phyloP scores from a whole-genome alignment of 2,888 invertebrate species.

The Epinotia bilunana region DNA sequence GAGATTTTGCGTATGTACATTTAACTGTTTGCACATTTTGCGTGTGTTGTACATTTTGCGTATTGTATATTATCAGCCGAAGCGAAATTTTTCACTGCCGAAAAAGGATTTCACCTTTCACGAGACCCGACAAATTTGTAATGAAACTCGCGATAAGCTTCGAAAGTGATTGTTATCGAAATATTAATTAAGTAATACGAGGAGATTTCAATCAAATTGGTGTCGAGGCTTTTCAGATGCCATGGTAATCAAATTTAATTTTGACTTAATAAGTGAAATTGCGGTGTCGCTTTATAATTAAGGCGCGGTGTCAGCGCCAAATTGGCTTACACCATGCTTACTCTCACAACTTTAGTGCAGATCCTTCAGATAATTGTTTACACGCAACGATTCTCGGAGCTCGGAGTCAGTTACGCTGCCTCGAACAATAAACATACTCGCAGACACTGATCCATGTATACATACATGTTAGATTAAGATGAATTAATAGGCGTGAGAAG shows the following conservation, averaged over 20 bases:
- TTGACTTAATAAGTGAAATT: conserved; percentile 3
- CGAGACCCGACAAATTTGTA: background rate
- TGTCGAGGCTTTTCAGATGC: background rate
- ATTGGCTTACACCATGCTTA: background rate
- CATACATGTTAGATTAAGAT: conserved; percentile 22
- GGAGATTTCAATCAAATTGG: background rate
- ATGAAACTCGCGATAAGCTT: conserved; percentile 13
- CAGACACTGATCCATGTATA: background rate
- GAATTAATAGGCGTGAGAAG: conserved; percentile 39
- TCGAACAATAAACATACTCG: conserved; percentile 37
- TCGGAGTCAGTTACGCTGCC: conserved; percentile 27
- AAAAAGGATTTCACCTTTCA: conserved; percentile 11
- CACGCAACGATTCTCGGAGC: conserved; percentile 28
- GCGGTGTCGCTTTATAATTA: conserved; percentile 21
- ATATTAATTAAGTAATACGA: background rate
- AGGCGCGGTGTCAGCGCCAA: background rate
- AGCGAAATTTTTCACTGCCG: background rate
- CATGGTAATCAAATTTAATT: conserved; percentile 4
- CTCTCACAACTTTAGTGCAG: conserved; percentile 6
- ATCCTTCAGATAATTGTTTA: conserved; percentile 33
- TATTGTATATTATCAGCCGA: too few relatives aligned
- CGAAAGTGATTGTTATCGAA: conserved; percentile 5
- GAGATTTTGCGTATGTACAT: too few relatives aligned
- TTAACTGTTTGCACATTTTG: too few relatives aligned
- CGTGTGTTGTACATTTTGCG: too few relatives aligned